These are phyloP conservation scores for Diadophis punctatus DNA, from an alignment of 2,113 vertebrate species.

Conservation along the genomic window DNA sequence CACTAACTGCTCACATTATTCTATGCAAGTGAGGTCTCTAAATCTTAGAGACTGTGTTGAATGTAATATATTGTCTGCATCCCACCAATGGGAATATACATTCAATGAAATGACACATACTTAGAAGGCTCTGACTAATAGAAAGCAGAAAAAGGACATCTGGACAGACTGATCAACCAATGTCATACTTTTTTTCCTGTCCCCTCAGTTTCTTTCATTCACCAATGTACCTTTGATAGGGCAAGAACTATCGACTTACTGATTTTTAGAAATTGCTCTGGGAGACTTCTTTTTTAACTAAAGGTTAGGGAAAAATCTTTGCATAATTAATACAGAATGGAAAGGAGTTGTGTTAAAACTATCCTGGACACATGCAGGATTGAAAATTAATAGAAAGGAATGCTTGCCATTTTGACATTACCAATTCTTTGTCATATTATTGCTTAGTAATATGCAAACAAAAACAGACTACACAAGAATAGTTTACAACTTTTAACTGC, in stretches of 20 bases:
- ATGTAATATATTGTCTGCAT: background rate
- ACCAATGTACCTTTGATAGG: background rate
- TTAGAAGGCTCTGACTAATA: background rate
- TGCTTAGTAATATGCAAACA: background rate
- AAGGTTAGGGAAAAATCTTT: background rate
- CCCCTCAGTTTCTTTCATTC: background rate
- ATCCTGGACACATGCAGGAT: background rate
- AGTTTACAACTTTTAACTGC: background rate
- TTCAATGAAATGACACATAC: background rate
- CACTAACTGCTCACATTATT: background rate
- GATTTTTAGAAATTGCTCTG: background rate
- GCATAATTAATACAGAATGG: background rate
- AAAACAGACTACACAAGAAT: background rate
- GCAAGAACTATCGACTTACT: background rate
- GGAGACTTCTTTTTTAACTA: background rate
- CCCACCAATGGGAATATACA: background rate
- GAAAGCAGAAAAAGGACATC: background rate
- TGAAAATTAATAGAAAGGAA: background rate
- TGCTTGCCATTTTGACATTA: background rate
- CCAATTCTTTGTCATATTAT: background rate
- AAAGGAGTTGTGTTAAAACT: background rate
- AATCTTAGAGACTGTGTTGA: background rate
- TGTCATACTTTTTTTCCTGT: background rate
- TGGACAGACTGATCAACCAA: background rate
- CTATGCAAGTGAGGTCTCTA: background rate